These are phyloP conservation scores for Saxidomus purpurata DNA, from an alignment of 1,140 invertebrate genomes.

Conservation along the genomic window DNA sequence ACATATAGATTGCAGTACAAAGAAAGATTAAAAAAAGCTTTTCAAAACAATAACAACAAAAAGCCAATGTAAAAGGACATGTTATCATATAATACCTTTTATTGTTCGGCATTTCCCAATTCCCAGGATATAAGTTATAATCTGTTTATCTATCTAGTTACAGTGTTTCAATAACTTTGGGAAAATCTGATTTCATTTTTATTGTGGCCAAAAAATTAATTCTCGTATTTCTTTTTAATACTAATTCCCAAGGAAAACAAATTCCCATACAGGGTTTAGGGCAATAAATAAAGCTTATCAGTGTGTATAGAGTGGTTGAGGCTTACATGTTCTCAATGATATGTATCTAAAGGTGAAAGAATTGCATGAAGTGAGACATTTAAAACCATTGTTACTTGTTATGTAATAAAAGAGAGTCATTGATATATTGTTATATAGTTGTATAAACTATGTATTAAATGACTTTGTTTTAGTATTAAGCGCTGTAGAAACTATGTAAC, in stretches of 20 bases:
- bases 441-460: not conserved
- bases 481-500: too few relatives aligned
- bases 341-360: not conserved
- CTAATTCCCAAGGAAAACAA: conserved; percentile 35
- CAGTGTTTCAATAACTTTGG: conserved; percentile 26
- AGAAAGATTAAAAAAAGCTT: too few relatives aligned
- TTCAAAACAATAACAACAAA: too few relatives aligned
- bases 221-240: not conserved
- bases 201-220: not conserved
- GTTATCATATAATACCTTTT: not conserved
- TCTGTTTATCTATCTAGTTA: conserved; percentile 24
- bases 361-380: not conserved
- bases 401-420: not conserved
- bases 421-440: not conserved
- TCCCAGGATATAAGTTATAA: not conserved
- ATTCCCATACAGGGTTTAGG: not conserved
- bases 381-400: conserved; percentile 15
- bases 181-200: conserved; percentile 26
- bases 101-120: not conserved
- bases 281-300: conserved; percentile 11
- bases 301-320: not conserved
- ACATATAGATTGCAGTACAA: too few relatives aligned
- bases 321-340: not conserved
- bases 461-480: too few relatives aligned
- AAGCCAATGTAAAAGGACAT: too few relatives aligned